phyloP scores from a whole-genome alignment of 2,113 vertebrate species.

The Larimichthys polyactis region DNA sequence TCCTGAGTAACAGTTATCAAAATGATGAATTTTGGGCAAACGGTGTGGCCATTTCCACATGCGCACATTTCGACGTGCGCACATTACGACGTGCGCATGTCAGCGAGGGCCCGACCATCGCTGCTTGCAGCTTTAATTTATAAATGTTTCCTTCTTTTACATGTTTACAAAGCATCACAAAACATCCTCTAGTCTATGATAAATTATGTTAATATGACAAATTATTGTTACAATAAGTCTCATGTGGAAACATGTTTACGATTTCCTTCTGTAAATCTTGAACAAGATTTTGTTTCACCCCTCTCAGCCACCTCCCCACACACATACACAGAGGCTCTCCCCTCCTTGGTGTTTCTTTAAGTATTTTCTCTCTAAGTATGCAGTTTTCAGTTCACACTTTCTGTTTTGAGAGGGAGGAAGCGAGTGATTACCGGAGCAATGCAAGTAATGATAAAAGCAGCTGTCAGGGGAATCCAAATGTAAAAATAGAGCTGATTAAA shows the following conservation, averaged over 20 bases:
- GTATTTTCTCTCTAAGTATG: conserved; percentile 9
- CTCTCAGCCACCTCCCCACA: not conserved
- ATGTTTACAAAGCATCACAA: not conserved
- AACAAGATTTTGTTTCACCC: conserved; percentile 2
- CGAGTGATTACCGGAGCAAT: conserved; percentile 26
- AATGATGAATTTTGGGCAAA: too few species aligned
- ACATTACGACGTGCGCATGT: too few species aligned
- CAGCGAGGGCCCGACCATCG: too few species aligned
- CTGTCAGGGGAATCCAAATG: conserved; percentile 40
- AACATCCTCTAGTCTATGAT: not conserved
- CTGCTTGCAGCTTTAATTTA: too few species aligned
- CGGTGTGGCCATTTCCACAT: too few species aligned
- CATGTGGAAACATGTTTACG: not conserved
- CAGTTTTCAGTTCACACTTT: conserved; percentile 48
- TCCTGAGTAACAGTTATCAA: too few species aligned
- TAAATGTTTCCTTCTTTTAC: not conserved
- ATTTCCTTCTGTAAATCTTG: not conserved
- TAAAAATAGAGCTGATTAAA: conserved; percentile 57
- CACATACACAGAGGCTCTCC: not conserved
- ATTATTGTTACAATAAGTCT: not conserved
- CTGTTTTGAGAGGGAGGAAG: conserved; percentile 24
- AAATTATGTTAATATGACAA: not conserved
- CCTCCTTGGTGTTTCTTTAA: conserved; percentile 5
- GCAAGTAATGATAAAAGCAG: conserved; percentile 49
- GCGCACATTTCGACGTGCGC: too few species aligned